These are phyloP conservation scores for Ophion slaviceki DNA, from an alignment of 2,888 invertebrate genomes.

Conservation along the genomic window DNA sequence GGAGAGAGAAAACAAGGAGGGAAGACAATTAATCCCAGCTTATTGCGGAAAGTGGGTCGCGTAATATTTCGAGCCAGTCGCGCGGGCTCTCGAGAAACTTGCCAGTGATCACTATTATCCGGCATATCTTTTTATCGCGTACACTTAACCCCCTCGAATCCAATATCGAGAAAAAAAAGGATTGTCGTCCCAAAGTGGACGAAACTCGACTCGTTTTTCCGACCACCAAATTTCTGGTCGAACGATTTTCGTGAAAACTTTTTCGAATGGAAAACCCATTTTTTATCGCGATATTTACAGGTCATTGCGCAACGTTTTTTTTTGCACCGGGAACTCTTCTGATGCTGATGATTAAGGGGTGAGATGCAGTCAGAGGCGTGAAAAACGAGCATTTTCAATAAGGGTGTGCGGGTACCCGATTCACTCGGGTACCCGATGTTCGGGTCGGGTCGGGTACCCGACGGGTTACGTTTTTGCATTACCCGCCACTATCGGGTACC, in stretches of 20 bases:
- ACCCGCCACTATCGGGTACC: too few relatives aligned
- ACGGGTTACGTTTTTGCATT: too few relatives aligned
- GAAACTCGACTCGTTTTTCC: neutral
- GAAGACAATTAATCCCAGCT: conserved; percentile 46
- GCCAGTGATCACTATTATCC: conserved; percentile 8
- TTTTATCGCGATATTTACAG: too few relatives aligned
- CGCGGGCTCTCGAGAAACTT: conserved; percentile 18
- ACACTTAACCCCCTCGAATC: neutral
- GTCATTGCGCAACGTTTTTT: too few relatives aligned
- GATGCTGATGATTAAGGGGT: too few relatives aligned
- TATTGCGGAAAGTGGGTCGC: conserved; percentile 53
- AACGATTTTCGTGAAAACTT: neutral
- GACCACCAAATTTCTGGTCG: neutral
- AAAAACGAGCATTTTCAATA: too few relatives aligned
- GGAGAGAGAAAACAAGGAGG: conserved; percentile 13
- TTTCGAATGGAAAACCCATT: neutral
- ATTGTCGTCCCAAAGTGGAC: neutral
- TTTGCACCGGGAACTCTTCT: too few relatives aligned
- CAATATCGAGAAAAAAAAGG: neutral
- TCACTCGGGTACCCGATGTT: too few relatives aligned
- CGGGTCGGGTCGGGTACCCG: too few relatives aligned
- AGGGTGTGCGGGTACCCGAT: too few relatives aligned
- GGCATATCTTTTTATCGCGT: neutral
- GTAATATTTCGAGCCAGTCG: conserved; percentile 28
- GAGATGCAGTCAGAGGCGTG: too few relatives aligned